Evolutionary conservation across 2,797 vertebrate genomes (phyloP).

Genomic region (Thunnus albacares): DNA sequence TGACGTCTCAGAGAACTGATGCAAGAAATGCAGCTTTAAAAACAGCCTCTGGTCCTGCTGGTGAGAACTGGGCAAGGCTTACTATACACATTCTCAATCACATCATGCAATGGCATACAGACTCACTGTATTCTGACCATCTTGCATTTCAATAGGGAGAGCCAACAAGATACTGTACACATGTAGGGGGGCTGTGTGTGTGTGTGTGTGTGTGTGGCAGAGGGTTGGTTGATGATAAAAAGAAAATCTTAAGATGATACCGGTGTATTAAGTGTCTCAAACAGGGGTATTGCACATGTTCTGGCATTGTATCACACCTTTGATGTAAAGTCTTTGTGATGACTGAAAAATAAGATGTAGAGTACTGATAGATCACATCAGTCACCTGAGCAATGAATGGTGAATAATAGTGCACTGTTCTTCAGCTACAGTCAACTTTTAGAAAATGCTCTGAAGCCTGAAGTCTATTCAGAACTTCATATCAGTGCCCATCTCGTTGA

Average conservation of each 20-base stretch:
- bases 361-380: constrained; percentile 70
- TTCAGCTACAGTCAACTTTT: constrained; percentile 52
- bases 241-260: constrained; percentile 65
- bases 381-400: constrained; percentile 72
- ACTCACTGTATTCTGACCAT: constrained; percentile 50
- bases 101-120: constrained; percentile 38
- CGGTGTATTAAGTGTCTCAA: constrained; percentile 67
- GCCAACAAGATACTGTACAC: constrained; percentile 55
- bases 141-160: constrained; percentile 53
- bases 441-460: constrained; percentile 46
- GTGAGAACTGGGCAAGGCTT: constrained; percentile 77
- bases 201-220: constrained; percentile 11
- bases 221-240: constrained; percentile 34
- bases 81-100: constrained; percentile 27
- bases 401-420: constrained; percentile 64
- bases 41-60: constrained; percentile 80
- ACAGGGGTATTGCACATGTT: constrained; percentile 58
- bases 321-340: constrained; percentile 62
- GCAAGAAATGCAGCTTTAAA: constrained; percentile 72
- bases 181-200: constrained; percentile 3
- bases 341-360: constrained; percentile 73
- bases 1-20: constrained; percentile 72
- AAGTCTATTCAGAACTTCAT: constrained; percentile 58
- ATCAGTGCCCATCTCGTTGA: constrained; percentile 37
- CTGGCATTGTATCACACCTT: constrained; percentile 47